A percentile compares a stretch with the other conserved stretches of the same genome.
Conservation (phyloP, 92 coral and sea anemone species). For the Pocillopora meandrina region DNA sequence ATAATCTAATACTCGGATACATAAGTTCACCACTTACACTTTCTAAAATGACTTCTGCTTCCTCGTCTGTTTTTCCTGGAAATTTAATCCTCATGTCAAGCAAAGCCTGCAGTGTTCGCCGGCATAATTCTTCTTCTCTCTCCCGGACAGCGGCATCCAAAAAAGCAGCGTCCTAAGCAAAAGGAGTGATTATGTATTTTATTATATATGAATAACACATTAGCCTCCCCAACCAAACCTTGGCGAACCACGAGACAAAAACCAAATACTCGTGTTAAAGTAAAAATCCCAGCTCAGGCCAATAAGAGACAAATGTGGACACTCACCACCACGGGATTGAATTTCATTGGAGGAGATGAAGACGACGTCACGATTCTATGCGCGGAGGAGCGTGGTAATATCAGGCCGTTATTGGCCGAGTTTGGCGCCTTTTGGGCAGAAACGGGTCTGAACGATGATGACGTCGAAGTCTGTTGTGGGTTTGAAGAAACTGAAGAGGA, state of each 20-base stretch:
- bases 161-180: slow-evolving; percentile 75
- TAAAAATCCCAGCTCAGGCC: neutral
- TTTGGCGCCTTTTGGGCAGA: slow-evolving; percentile 45
- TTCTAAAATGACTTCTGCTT: slow-evolving; percentile 84
- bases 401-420: slow-evolving; percentile 35
- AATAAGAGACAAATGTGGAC: no score
- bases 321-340: slow-evolving; percentile 86
- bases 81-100: slow-evolving; percentile 94
- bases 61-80: slow-evolving; percentile 97
- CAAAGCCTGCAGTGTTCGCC: slow-evolving; percentile 88
- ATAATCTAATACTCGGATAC: no score
- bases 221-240: no score
- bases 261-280: neutral
- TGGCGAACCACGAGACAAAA: no score
- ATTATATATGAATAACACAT: neutral
- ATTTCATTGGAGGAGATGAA: slow-evolving; percentile 93
- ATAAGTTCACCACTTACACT: slow-evolving; percentile 65
- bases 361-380: slow-evolving; percentile 84
- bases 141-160: slow-evolving; percentile 80
- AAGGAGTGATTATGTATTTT: neutral
- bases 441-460: slow-evolving; percentile 30
- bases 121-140: slow-evolving; percentile 82
- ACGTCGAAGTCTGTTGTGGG: slow-evolving; percentile 37
- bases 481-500: slow-evolving; percentile 55
- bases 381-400: slow-evolving; percentile 55